A percentile compares a stretch with the other conserved stretches of the same genome.
Conservation (phyloP, 2,797 vertebrate genomes). For the Discoglossus pictus region DNA sequence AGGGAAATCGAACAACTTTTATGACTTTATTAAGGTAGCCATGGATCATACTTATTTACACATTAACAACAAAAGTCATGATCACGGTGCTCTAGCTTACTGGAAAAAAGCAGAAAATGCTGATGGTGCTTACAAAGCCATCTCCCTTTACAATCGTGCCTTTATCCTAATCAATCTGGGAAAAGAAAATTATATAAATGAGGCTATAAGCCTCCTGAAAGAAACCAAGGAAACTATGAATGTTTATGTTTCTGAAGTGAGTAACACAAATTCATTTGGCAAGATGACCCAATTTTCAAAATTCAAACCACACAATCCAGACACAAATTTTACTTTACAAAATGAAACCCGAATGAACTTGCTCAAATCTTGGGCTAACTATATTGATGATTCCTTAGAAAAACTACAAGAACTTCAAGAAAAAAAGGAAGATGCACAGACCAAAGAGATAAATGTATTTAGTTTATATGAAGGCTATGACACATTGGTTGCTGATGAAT, state of each 20-base stretch:
- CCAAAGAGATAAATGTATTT: conserved; percentile 47
- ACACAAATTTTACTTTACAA: conserved; percentile 48
- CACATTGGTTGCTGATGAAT: conserved; percentile 41
- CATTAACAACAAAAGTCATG: conserved; percentile 17
- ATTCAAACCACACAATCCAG: conserved; percentile 35
- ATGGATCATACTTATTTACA: conserved; percentile 49
- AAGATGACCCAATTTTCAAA: conserved; percentile 34
- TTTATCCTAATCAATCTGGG: conserved; percentile 50
- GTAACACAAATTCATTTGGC: conserved; percentile 47
- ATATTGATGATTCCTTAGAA: conserved; percentile 15
- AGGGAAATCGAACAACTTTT: conserved; percentile 42
- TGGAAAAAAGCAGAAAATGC: conserved; percentile 37
- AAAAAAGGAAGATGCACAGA: conserved; percentile 16
- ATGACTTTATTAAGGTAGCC: conserved; percentile 51
- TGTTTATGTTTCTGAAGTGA: conserved; percentile 40
- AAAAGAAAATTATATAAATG: conserved; percentile 32
- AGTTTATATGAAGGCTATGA: conserved; percentile 12
- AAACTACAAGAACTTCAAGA: conserved; percentile 48
- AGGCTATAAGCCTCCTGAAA: conserved; percentile 33
- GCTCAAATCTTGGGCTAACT: conserved; percentile 40
- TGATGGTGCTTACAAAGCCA: conserved; percentile 49
- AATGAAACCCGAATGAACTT: conserved; percentile 49
- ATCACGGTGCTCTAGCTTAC: conserved; percentile 44
- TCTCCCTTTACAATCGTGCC: conserved; percentile 54
- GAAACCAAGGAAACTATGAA: conserved; percentile 23